phyloP scores from a whole-genome alignment of 2,888 invertebrate species.

The Hololepta plana region DNA sequence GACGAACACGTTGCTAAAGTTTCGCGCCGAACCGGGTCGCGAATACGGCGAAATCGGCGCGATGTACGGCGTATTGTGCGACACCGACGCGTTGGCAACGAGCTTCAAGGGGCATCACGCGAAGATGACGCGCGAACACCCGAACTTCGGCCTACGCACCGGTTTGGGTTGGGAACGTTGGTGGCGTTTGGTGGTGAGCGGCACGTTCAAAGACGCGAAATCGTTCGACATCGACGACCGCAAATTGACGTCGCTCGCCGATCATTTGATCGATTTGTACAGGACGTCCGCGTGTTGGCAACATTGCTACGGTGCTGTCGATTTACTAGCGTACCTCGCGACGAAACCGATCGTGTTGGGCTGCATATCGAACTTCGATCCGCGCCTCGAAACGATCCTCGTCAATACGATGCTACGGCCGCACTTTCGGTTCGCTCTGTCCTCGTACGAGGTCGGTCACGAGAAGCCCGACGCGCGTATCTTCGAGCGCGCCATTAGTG shows the following conservation, averaged over 20 bases:
- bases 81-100: constrained; percentile 34
- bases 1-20: constrained; percentile 66
- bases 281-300: constrained; percentile 58
- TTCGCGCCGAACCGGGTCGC: constrained; percentile 48
- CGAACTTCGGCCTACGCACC: constrained; percentile 58
- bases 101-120: constrained; percentile 49
- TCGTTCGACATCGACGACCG: constrained; percentile 19
- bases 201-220: constrained; percentile 41
- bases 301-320: constrained; percentile 41
- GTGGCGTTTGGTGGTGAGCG: constrained; percentile 57
- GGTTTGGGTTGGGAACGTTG: constrained; percentile 60
- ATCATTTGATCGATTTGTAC: constrained; percentile 48
- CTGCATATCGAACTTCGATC: constrained; percentile 80
- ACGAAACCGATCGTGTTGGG: constrained; percentile 33
- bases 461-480: constrained; percentile 62
- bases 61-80: constrained; percentile 45
- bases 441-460: constrained; percentile 54
- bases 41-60: constrained; percentile 56
- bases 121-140: constrained; percentile 45
- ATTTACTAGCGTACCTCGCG: constrained; percentile 42
- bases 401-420: constrained; percentile 42
- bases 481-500: constrained; percentile 42
- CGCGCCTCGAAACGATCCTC: constrained; percentile 52
- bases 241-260: constrained; percentile 33
- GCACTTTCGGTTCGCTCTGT: constrained; percentile 63